phyloP scores from a whole-genome alignment of 2,113 vertebrate species.

The Marmota monax region DNA sequence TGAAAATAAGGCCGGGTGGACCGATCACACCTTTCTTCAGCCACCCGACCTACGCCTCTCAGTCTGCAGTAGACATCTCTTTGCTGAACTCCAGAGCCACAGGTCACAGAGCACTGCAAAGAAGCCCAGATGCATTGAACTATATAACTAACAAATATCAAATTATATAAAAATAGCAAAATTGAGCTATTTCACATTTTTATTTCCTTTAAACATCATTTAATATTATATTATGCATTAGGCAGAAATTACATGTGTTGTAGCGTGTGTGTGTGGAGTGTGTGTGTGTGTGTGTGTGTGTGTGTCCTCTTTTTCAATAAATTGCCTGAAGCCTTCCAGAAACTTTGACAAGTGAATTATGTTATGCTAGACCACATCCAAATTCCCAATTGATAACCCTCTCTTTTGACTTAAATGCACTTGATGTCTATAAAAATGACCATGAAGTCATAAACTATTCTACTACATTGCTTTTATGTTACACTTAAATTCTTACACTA shows the following conservation, averaged over 20 bases:
- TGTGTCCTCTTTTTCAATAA: not conserved
- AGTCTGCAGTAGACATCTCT: constrained; percentile 93
- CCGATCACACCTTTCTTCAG: constrained; percentile 86
- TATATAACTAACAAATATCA: not conserved
- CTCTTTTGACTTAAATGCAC: not conserved
- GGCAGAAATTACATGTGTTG: not conserved
- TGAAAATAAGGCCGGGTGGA: constrained; percentile 78
- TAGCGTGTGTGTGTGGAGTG: no score
- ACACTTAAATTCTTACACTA: not conserved
- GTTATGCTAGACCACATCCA: not conserved
- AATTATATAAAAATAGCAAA: not conserved
- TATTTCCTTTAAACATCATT: not conserved
- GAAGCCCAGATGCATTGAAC: not conserved
- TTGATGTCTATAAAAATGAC: not conserved
- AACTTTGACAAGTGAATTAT: not conserved
- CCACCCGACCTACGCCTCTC: constrained; percentile 87
- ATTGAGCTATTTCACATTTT: not conserved
- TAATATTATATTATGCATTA: not conserved
- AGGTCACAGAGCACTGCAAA: constrained; percentile 94
- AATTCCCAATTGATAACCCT: not conserved
- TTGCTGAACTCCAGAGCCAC: constrained; percentile 91
- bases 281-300: no score
- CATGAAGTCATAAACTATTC: not conserved
- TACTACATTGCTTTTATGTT: not conserved
- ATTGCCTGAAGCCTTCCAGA: not conserved